phyloP scores from a whole-genome alignment of 2,888 invertebrate species.

The Andrena marginata region DNA sequence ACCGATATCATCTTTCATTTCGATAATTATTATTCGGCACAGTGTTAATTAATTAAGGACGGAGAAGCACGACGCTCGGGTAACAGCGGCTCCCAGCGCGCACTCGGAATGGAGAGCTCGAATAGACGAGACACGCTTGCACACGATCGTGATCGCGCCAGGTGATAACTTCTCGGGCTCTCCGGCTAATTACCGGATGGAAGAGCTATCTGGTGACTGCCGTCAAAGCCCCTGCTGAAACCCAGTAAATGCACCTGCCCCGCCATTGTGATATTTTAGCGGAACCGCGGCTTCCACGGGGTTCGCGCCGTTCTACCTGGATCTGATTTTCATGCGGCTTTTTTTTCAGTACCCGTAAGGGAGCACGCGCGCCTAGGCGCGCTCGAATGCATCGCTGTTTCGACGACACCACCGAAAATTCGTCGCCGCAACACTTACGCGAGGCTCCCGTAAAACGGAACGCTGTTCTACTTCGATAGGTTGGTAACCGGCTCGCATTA shows the following conservation, averaged over 20 bases:
- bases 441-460: background rate
- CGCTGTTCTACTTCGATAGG: background rate
- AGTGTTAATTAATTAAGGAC: constrained; percentile 84
- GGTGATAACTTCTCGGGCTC: constrained; percentile 80
- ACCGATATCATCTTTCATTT: constrained; percentile 82
- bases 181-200: constrained; percentile 82
- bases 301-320: constrained; percentile 42
- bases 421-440: background rate
- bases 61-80: constrained; percentile 59
- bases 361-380: constrained; percentile 1
- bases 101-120: constrained; percentile 58
- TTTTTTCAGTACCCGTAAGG: constrained; percentile 34
- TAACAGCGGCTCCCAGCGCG: constrained; percentile 20
- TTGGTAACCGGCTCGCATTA: background rate
- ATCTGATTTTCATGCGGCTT: constrained; percentile 69
- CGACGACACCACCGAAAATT: constrained; percentile 22
- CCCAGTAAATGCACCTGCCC: constrained; percentile 71
- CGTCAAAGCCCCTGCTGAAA: constrained; percentile 70
- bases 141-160: constrained; percentile 73
- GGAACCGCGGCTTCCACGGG: constrained; percentile 25
- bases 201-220: constrained; percentile 78
- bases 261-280: constrained; percentile 71
- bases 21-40: constrained; percentile 83
- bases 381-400: background rate
- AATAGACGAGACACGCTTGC: constrained; percentile 63